These are phyloP conservation scores for Ariopsis seemanni DNA, from an alignment of 2,113 vertebrate genomes.

Conservation along the genomic window DNA sequence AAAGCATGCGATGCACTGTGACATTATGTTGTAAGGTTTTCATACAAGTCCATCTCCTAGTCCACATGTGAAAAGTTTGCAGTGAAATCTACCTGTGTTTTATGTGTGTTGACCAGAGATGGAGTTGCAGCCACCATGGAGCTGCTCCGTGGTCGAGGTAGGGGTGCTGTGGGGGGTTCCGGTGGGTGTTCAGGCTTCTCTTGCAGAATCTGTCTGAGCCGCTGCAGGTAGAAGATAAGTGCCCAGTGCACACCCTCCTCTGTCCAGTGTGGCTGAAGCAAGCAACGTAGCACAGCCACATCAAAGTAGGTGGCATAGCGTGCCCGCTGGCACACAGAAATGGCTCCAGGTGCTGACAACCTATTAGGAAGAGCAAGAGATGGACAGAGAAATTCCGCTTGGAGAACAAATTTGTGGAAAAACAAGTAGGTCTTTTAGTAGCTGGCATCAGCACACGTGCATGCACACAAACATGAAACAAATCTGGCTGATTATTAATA, in stretches of 20 bases:
- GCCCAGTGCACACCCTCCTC: conserved; percentile 99
- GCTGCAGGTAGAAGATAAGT: conserved; percentile 91
- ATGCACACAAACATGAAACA: no score
- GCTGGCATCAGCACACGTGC: no score
- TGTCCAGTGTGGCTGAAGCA: conserved; percentile 94
- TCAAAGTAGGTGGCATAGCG: conserved; percentile 97
- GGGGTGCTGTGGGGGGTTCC: conserved; percentile 78
- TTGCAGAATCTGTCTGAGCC: conserved; percentile 91
- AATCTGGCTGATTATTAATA: no score
- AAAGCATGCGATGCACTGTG: background rate
- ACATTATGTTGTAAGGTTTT: background rate
- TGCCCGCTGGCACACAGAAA: conserved; percentile 81
- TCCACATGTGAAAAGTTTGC: background rate
- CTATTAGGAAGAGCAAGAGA: conserved; percentile 50
- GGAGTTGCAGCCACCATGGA: conserved; percentile 97
- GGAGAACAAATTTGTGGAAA: no score
- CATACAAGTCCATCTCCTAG: background rate
- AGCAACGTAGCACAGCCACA: conserved; percentile 92
- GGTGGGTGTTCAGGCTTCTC: conserved; percentile 87
- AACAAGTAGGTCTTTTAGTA: no score
- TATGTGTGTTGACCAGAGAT: conserved; percentile 95
- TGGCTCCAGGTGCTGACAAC: conserved; percentile 65
- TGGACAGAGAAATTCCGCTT: background rate
- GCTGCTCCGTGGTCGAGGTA: conserved; percentile 92
- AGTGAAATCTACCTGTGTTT: conserved; percentile 82